Percentiles rank a stretch among this genome's conserved stretches.
Conservation (phyloP, 2,113 vertebrate genomes). For the Ardeotis arabs region DNA sequence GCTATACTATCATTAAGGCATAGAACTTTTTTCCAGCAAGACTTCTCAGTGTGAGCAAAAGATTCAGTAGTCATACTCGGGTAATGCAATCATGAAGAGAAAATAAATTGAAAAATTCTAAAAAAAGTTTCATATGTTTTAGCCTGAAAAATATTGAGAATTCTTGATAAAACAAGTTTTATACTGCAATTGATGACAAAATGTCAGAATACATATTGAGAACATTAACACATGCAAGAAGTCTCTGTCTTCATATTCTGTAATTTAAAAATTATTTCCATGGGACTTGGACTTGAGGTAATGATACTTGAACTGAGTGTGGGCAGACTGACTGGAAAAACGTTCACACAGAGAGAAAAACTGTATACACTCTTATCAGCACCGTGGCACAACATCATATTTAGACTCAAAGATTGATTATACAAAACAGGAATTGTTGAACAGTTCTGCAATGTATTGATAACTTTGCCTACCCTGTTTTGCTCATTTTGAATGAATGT, state of each 20-base stretch:
- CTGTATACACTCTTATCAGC: neutral
- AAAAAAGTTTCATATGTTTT: neutral
- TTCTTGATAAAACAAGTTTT: neutral
- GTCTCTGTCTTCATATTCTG: neutral
- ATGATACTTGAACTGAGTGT: neutral
- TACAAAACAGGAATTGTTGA: neutral
- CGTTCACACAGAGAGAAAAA: neutral
- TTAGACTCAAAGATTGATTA: neutral
- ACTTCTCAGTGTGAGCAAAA: neutral
- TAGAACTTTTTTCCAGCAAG: neutral
- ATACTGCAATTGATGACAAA: neutral
- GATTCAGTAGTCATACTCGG: neutral
- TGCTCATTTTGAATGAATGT: neutral
- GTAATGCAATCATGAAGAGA: neutral
- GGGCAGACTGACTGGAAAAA: neutral
- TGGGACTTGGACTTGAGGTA: neutral
- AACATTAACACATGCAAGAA: neutral
- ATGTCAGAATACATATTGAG: neutral
- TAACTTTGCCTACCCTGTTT: neutral
- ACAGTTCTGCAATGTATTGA: neutral
- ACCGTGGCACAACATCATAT: neutral
- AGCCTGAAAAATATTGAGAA: neutral
- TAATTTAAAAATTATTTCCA: constrained; percentile 12
- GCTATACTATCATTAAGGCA: neutral
- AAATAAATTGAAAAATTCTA: neutral